These are phyloP conservation scores for Parnassius glacialis DNA, from an alignment of 2,888 invertebrate genomes.

Conservation along the genomic window DNA sequence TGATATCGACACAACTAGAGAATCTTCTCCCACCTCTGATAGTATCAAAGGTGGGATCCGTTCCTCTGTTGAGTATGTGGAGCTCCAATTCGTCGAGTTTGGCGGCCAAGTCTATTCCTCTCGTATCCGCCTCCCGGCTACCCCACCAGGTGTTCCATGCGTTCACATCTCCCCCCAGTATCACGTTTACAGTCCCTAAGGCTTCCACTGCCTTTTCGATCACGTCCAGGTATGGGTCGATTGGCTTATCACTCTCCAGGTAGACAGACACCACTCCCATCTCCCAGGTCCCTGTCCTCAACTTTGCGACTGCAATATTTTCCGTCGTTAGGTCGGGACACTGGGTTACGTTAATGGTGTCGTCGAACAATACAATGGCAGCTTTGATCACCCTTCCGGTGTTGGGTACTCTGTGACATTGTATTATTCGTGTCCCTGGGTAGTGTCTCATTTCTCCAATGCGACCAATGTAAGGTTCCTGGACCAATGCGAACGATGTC, in stretches of 20 bases:
- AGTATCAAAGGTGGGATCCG: slow-evolving; percentile 3
- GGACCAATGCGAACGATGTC: neutral
- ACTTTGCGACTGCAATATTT: neutral
- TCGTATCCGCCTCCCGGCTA: neutral
- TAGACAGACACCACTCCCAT: slow-evolving; percentile 20
- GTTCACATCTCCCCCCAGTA: slow-evolving; percentile 27
- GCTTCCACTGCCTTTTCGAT: neutral
- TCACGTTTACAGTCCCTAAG: neutral
- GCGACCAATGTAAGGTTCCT: neutral
- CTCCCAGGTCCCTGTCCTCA: slow-evolving; percentile 17
- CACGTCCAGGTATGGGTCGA: slow-evolving; percentile 15
- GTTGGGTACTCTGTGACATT: too few species aligned
- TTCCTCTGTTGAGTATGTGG: neutral
- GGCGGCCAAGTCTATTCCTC: slow-evolving; percentile 9
- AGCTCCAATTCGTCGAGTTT: slow-evolving; percentile 10
- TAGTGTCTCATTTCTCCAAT: too few species aligned
- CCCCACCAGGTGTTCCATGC: slow-evolving; percentile 21
- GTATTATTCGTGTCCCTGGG: too few species aligned
- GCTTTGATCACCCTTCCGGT: slow-evolving; percentile 10
- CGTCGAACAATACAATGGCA: slow-evolving; percentile 22
- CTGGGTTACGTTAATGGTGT: neutral
- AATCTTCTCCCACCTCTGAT: too few species aligned
- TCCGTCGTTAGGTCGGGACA: too few species aligned
- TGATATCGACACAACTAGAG: too few species aligned
- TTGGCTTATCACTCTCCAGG: slow-evolving; percentile 18